Evolutionary conservation across 2,888 invertebrate species (phyloP).

Genomic region (Drosophila percnosoma): DNA sequence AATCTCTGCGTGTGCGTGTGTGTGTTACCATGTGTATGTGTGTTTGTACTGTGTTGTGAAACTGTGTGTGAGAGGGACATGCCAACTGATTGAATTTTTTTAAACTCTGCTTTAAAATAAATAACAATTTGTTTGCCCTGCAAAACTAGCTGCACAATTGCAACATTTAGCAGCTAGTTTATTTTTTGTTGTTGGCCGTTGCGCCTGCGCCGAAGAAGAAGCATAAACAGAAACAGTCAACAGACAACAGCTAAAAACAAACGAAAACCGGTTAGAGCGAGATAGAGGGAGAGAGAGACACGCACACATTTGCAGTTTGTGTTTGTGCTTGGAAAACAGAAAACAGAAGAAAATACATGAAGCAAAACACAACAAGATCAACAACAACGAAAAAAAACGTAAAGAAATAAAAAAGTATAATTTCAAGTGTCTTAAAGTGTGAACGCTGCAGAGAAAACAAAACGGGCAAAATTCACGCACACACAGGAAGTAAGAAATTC

Average conservation of each 20-base stretch:
- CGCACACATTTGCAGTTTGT: slow-evolving; percentile 21
- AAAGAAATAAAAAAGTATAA: slow-evolving; percentile 32
- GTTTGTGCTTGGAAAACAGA: slow-evolving; percentile 54
- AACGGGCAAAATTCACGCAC: slow-evolving; percentile 23
- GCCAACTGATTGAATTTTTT: slow-evolving; percentile 36
- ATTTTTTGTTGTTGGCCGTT: slow-evolving; percentile 15
- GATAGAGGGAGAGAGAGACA: slow-evolving; percentile 28
- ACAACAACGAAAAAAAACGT: slow-evolving; percentile 1
- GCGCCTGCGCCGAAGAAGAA: slow-evolving; percentile 50
- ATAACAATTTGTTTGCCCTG: slow-evolving; percentile 44
- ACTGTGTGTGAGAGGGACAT: slow-evolving; percentile 18
- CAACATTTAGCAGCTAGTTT: slow-evolving; percentile 33
- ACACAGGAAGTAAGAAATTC: slow-evolving; percentile 7
- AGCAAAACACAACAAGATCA: slow-evolving; percentile 23
- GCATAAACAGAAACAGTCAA: slow-evolving; percentile 30
- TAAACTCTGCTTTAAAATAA: slow-evolving; percentile 36
- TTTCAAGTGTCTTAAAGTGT: slow-evolving; percentile 48
- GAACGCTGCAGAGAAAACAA: slow-evolving; percentile 45
- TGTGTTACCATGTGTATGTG: slow-evolving; percentile 9
- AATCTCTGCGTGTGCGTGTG: slow-evolving; percentile 20
- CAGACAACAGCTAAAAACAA: slow-evolving; percentile 45
- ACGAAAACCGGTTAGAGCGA: slow-evolving; percentile 64
- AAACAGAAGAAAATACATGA: slow-evolving; percentile 48
- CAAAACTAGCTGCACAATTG: slow-evolving; percentile 39
- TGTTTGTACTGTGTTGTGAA: slow-evolving; percentile 2